Conservation (phyloP, 2,113 vertebrate species). For the Leucosticte australis region DNA sequence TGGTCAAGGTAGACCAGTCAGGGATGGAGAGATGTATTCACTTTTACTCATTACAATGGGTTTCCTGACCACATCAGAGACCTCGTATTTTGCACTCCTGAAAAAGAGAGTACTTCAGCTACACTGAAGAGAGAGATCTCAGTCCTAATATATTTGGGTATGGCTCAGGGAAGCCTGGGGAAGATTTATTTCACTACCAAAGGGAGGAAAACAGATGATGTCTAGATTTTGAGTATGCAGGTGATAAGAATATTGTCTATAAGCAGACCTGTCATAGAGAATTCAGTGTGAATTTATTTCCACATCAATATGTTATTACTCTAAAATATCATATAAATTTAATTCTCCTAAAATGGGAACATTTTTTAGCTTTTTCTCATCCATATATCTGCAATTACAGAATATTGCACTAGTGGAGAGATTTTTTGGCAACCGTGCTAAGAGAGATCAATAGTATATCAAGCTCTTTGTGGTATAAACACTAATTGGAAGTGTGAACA, state of each 20-base stretch:
- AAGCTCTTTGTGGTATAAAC: constrained; percentile 23
- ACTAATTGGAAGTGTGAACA: constrained; percentile 34
- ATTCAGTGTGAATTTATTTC: background rate
- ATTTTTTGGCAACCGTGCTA: constrained; percentile 52
- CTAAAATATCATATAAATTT: constrained; percentile 5
- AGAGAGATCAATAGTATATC: constrained; percentile 46
- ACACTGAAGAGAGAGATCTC: background rate
- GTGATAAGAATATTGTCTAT: background rate
- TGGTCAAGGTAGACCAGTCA: rapidly evolving
- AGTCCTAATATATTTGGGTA: background rate
- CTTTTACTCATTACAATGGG: rapidly evolving
- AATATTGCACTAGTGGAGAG: constrained; percentile 36
- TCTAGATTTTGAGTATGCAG: background rate
- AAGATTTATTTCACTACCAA: background rate
- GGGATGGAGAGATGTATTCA: background rate
- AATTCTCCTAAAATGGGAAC: background rate
- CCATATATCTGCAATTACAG: constrained; percentile 12
- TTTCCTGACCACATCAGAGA: background rate
- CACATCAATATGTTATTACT: background rate
- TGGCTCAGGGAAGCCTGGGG: background rate
- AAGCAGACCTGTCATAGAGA: background rate
- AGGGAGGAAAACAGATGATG: background rate
- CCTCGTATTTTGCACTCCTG: background rate
- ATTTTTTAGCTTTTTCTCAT: background rate
- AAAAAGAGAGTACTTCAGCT: background rate